Evolutionary conservation across 2,888 invertebrate genomes (phyloP).

Genomic region (Idaea biselata): DNA sequence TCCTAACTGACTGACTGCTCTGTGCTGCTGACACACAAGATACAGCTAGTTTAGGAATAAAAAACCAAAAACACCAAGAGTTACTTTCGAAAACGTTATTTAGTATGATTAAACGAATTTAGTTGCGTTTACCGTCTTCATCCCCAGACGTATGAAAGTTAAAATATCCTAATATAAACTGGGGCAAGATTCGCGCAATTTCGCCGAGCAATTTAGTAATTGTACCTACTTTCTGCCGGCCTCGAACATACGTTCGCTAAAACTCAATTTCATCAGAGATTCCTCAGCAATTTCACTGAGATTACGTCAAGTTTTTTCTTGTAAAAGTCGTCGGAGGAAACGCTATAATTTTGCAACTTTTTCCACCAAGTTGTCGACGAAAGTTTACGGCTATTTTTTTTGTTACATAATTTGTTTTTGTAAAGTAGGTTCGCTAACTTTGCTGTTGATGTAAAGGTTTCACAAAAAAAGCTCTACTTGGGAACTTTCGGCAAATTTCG

Average conservation of each 20-base stretch:
- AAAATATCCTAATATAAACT: neutral
- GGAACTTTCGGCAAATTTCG: neutral
- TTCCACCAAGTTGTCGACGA: conserved; percentile 28
- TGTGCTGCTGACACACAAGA: no score
- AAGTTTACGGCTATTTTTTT: conserved; percentile 26
- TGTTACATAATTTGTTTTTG: conserved; percentile 28
- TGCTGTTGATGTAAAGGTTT: conserved; percentile 1
- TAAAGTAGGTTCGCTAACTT: conserved; percentile 5
- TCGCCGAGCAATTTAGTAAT: conserved; percentile 15
- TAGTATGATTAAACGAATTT: neutral
- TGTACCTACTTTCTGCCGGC: conserved; percentile 17
- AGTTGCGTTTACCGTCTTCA: neutral
- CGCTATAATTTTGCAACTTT: conserved; percentile 32
- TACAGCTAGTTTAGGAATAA: no score
- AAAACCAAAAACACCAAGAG: neutral
- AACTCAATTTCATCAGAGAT: conserved; percentile 24
- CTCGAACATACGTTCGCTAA: conserved; percentile 15
- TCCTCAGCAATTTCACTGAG: conserved; percentile 17
- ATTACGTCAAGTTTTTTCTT: conserved; percentile 27
- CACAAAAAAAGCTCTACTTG: neutral
- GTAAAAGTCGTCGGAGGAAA: conserved; percentile 23
- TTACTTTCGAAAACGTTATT: neutral
- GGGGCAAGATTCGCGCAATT: neutral
- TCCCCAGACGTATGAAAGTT: neutral
- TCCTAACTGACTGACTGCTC: no score